These are phyloP conservation scores for Ostrea edulis DNA, from an alignment of 1,140 invertebrate genomes.

Conservation along the genomic window DNA sequence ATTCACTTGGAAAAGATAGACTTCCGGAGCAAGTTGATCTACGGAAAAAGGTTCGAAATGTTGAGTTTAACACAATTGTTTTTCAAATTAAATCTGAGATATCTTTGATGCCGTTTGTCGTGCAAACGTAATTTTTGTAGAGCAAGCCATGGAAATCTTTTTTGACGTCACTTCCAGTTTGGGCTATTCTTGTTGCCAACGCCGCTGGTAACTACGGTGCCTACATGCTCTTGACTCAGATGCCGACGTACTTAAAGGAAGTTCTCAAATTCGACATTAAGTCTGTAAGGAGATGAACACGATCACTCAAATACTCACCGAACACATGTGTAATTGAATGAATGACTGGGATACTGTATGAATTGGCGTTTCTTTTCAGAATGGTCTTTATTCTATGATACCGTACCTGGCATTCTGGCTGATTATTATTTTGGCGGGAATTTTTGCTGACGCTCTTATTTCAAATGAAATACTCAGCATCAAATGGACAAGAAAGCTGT, in stretches of 20 bases:
- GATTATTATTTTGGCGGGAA: conserved; percentile 88
- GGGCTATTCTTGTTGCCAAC: conserved; percentile 92
- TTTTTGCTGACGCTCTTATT: conserved; percentile 89
- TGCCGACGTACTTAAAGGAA: conserved; percentile 96
- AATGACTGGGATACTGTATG: not conserved
- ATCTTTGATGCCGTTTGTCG: not conserved
- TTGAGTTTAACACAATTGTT: not conserved
- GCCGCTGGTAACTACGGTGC: conserved; percentile 95
- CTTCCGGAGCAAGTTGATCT: not conserved
- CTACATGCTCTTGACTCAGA: conserved; percentile 94
- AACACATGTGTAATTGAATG: not conserved
- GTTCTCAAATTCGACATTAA: conserved; percentile 93
- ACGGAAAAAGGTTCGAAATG: conserved; percentile 4
- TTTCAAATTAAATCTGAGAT: not conserved
- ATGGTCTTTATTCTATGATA: conserved; percentile 92
- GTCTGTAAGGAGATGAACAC: conserved; percentile 81
- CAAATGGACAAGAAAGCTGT: conserved; percentile 81
- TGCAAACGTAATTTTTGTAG: conserved; percentile 46
- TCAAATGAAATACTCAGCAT: conserved; percentile 83
- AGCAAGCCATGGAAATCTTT: conserved; percentile 86
- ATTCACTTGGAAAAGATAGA: conserved; percentile 61
- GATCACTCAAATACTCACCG: not conserved
- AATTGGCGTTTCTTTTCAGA: conserved; percentile 81
- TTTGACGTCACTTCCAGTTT: conserved; percentile 90
- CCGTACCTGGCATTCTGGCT: conserved; percentile 93